Evolutionary conservation across 2,113 vertebrate genomes (phyloP).

Genomic region (Protomyctophum bolini): DNA sequence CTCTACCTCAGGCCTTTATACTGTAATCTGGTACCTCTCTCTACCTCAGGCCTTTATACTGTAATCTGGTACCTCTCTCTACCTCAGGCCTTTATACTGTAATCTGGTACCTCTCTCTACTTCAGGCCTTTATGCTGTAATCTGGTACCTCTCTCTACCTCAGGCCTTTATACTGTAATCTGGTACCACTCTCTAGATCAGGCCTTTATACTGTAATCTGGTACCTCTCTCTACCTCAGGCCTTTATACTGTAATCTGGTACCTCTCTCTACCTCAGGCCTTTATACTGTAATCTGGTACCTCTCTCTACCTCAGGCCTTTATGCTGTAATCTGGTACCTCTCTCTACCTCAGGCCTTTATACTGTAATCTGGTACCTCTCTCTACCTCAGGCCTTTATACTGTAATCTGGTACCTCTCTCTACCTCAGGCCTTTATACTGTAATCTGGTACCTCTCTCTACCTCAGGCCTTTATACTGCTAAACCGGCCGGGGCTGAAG

Average conservation of each 20-base stretch:
- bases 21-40: conserved; percentile 22
- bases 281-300: conserved; percentile 17
- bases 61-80: conserved; percentile 21
- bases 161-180: conserved; percentile 25
- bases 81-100: conserved; percentile 14
- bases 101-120: conserved; percentile 20
- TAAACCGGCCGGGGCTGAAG: conserved; percentile 15
- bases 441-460: conserved; percentile 21
- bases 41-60: conserved; percentile 11
- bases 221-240: conserved; percentile 21
- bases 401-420: conserved; percentile 22
- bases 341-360: conserved; percentile 11
- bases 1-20: conserved; percentile 14
- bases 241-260: conserved; percentile 15
- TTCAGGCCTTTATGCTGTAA: conserved; percentile 23
- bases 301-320: conserved; percentile 11
- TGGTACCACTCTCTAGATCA: conserved; percentile 14
- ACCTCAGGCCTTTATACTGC: conserved; percentile 8
- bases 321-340: conserved; percentile 25
- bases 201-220: conserved; percentile 18
- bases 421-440: conserved; percentile 11
- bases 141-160: conserved; percentile 12
- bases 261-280: conserved; percentile 20
- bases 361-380: conserved; percentile 21
- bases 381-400: conserved; percentile 14